These are phyloP conservation scores for Pangasius sanitwongsei DNA, from an alignment of 2,797 vertebrate species.

Conservation along the genomic window DNA sequence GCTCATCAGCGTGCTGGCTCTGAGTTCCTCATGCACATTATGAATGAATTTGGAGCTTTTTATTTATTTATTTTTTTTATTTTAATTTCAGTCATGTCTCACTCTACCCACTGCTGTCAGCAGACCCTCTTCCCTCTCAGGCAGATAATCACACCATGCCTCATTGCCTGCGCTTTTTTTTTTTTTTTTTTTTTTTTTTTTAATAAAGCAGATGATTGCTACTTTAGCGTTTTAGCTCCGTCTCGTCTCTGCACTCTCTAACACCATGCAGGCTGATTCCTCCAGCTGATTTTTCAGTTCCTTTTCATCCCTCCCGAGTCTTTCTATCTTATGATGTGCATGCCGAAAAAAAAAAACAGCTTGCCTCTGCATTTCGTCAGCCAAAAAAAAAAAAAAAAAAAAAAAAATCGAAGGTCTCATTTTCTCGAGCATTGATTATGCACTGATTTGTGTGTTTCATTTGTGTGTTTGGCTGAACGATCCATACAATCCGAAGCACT, in stretches of 20 bases:
- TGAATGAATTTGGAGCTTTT: slow-evolving; percentile 40
- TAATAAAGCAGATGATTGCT: slow-evolving; percentile 20
- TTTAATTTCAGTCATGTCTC: slow-evolving; percentile 44
- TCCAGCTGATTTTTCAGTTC: slow-evolving; percentile 5
- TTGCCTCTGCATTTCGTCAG: slow-evolving; percentile 70
- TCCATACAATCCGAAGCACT: not conserved
- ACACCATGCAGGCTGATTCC: not conserved
- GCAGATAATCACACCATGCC: not conserved
- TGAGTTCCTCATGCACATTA: slow-evolving; percentile 51
- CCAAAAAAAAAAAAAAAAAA: not conserved
- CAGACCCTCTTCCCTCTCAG: not conserved
- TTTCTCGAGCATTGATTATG: slow-evolving; percentile 42
- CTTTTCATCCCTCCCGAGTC: slow-evolving; percentile 31
- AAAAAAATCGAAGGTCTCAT: slow-evolving; percentile 31
- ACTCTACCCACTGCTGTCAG: slow-evolving; percentile 30
- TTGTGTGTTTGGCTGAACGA: slow-evolving; percentile 32
- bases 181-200: not conserved
- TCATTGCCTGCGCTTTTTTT: slow-evolving; percentile 43
- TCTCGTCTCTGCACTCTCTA: slow-evolving; percentile 10
- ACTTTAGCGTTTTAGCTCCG: not conserved
- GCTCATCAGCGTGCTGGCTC: slow-evolving; percentile 53
- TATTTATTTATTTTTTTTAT: not conserved
- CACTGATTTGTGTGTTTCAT: slow-evolving; percentile 45
- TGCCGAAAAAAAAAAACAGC: slow-evolving; percentile 50
- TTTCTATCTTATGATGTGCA: slow-evolving; percentile 44